These are phyloP conservation scores for Drosophila carrolli DNA, from an alignment of 1,140 invertebrate species.

Conservation along the genomic window DNA sequence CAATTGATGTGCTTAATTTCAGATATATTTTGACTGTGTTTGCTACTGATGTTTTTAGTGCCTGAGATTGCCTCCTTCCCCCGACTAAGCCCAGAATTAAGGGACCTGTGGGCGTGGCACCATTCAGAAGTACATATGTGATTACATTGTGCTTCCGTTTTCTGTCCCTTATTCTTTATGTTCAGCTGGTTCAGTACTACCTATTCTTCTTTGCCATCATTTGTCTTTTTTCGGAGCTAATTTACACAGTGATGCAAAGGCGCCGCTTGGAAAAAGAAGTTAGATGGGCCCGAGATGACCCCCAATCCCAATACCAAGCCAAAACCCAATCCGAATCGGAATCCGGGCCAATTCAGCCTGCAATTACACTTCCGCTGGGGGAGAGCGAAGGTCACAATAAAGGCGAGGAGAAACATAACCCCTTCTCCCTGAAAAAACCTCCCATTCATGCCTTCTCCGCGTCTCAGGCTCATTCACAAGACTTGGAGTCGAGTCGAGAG, in stretches of 20 bases:
- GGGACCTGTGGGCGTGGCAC: conserved; percentile 42
- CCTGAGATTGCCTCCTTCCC: conserved; percentile 18
- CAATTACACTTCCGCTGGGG: conserved; percentile 75
- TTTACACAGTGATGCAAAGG: conserved; percentile 51
- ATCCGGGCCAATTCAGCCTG: conserved; percentile 40
- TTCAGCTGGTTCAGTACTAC: neutral
- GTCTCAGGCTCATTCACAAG: conserved; percentile 59
- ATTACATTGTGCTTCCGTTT: conserved; percentile 80
- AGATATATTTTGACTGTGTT: neutral
- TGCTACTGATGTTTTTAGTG: conserved; percentile 48
- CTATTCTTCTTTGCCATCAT: conserved; percentile 17
- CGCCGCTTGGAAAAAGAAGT: conserved; percentile 48
- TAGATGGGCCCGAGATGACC: conserved; percentile 9
- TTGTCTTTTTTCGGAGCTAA: conserved; percentile 31
- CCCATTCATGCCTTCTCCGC: conserved; percentile 40
- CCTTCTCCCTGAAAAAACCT: conserved; percentile 21
- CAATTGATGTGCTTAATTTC: neutral
- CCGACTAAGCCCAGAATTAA: conserved; percentile 2
- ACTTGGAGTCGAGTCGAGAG: conserved; percentile 26
- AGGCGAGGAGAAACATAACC: conserved; percentile 15
- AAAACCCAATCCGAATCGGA: conserved; percentile 34
- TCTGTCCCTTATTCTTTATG: neutral
- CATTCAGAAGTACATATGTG: conserved; percentile 49
- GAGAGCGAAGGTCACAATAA: conserved; percentile 26
- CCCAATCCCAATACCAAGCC: neutral